Base-by-base conservation (phyloP, 2,888 invertebrate species). In the Yponomeuta plumbellus region DNA sequence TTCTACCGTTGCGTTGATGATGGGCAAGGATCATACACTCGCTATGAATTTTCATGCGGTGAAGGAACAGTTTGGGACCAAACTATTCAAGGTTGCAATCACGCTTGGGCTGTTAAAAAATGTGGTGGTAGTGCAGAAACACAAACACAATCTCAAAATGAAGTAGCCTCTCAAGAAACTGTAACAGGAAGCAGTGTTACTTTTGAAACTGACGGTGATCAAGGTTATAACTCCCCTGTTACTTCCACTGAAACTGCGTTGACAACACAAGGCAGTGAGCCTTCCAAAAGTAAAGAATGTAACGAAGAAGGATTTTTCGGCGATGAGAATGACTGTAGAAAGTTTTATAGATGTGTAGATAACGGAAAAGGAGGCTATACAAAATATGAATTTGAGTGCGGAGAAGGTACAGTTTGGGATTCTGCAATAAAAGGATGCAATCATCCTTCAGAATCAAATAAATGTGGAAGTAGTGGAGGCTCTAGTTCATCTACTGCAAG, bases 31-130 rank as follows among this genome's bases (percentile, higher is more conserved):
- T 88, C 92, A 17, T 94, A 87, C 73, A 93, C 84, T 66, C 93
- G 92, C 83, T 94, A 94, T 76, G 93, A 95, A 66, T 96, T 95
- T 76, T 85, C 85, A 20, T 96, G 96, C 78, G 94, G 93, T 0
- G 92, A 93, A 56, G 95, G 95, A 64, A 96, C 96, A 3, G 93
- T 94, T 21, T 95, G 94, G 94, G 94, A 95, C 80, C 88, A 92
- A 66, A 80, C 84, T 22, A 76, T 91, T 44, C 17, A 65, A 62
- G 40, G 22, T 10, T 66, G 66, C 40, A 66, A 66, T 20, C 66
- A 66, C 52, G 61, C 44, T 52, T 52, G 44, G 44, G 44, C 44
- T 52, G 44, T 52, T 11, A 61, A 61, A n/a, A 26, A n/a, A 61
- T 61, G 61, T 26, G 26, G 26, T 34, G 26, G 61, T 61, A 61